phyloP scores from a whole-genome alignment of 2,113 vertebrate genomes.

The Anarrhichthys ocellatus region DNA sequence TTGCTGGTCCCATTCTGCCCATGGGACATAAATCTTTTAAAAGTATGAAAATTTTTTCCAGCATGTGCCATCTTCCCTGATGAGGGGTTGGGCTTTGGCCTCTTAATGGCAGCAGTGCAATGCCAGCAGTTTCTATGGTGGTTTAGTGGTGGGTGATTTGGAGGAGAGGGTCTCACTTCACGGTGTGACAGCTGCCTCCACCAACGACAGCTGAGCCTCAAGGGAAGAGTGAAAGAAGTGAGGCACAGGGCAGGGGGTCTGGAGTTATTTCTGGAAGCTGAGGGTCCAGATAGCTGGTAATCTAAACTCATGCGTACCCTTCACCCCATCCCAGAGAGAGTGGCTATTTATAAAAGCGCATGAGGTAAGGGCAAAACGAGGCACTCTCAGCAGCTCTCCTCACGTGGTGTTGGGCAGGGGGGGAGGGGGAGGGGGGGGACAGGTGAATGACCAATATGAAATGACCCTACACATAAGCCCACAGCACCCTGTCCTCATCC shows the following conservation, averaged over 20 bases:
- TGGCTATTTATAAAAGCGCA: slow-evolving; percentile 81
- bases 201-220: slow-evolving; percentile 80
- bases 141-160: slow-evolving; percentile 13
- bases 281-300: slow-evolving; percentile 80
- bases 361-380: slow-evolving; percentile 79
- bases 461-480: slow-evolving; percentile 11
- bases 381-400: slow-evolving; percentile 78
- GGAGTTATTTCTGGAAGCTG: slow-evolving; percentile 77
- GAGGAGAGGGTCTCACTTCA: slow-evolving; percentile 46
- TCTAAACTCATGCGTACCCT: slow-evolving; percentile 74
- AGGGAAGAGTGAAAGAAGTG: slow-evolving; percentile 53
- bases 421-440: slow-evolving; percentile 26
- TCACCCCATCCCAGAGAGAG: slow-evolving; percentile 60
- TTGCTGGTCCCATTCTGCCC: no score
- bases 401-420: slow-evolving; percentile 35
- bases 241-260: slow-evolving; percentile 16
- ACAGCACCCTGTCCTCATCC: neutral
- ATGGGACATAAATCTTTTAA: neutral
- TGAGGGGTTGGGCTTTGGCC: neutral
- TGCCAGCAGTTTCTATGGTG: slow-evolving; percentile 51
- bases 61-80: neutral
- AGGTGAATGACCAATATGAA: slow-evolving; percentile 71
- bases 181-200: slow-evolving; percentile 79
- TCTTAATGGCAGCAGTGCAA: slow-evolving; percentile 38
- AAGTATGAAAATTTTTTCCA: neutral